A percentile compares a stretch with the other conserved stretches of the same genome.
phyloP scores from a whole-genome alignment of 2,113 vertebrate genomes.

The Myrmophylax atrothorax region DNA sequence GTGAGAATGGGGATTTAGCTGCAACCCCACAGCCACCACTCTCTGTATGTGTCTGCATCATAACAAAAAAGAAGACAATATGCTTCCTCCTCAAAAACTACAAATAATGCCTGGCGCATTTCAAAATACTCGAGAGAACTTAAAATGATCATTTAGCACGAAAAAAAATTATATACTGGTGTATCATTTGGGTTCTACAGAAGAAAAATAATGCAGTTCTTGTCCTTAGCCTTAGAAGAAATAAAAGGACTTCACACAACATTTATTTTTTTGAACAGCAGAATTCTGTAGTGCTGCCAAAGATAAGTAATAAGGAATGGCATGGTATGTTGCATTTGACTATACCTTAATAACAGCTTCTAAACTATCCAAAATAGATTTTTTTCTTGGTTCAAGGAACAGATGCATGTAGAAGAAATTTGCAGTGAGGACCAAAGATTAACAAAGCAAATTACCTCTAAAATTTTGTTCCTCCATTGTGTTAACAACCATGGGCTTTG shows the following conservation, averaged over 20 bases:
- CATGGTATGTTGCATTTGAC: background rate
- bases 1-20: fast-evolving
- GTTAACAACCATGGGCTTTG: background rate
- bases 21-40: background rate
- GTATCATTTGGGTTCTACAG: background rate
- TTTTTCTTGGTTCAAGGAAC: background rate
- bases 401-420: background rate
- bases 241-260: background rate
- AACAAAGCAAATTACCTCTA: background rate
- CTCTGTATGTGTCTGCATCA: background rate
- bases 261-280: background rate
- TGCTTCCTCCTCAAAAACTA: background rate
- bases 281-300: background rate
- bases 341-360: background rate
- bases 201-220: background rate
- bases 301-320: background rate
- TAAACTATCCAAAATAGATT: background rate
- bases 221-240: background rate
- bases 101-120: background rate
- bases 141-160: background rate
- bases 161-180: background rate
- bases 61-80: fast-evolving
- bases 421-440: background rate
- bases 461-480: background rate
- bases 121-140: background rate